These are phyloP conservation scores for Hypena proboscidalis DNA, from an alignment of 2,888 invertebrate species.

Conservation along the genomic window DNA sequence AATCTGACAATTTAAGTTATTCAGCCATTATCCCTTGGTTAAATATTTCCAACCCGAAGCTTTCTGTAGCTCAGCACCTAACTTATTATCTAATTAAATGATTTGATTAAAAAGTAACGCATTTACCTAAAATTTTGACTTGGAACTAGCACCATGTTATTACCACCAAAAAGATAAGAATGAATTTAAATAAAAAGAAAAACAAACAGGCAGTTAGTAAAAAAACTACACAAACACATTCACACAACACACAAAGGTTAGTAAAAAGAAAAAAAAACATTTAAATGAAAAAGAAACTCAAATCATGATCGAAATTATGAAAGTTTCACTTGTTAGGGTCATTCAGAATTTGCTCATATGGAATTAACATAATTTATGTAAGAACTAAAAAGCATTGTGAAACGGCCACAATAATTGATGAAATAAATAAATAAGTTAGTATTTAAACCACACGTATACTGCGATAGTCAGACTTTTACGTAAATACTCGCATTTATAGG, in stretches of 20 bases:
- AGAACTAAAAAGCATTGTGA: slow-evolving; percentile 39
- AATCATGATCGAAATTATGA: slow-evolving; percentile 44
- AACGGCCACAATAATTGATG: slow-evolving; percentile 45
- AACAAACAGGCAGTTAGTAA: slow-evolving; percentile 74
- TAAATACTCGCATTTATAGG: slow-evolving; percentile 40
- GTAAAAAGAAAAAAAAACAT: slow-evolving; percentile 59
- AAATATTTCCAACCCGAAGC: slow-evolving; percentile 58
- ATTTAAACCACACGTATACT: slow-evolving; percentile 42
- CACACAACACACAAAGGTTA: slow-evolving; percentile 67
- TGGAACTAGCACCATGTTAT: slow-evolving; percentile 76
- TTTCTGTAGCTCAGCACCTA: slow-evolving; percentile 64
- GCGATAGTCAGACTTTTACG: slow-evolving; percentile 67
- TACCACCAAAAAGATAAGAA: slow-evolving; percentile 65
- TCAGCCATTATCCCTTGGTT: slow-evolving; percentile 43
- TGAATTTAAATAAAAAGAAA: slow-evolving; percentile 47
- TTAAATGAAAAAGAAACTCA: slow-evolving; percentile 42
- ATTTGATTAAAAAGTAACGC: slow-evolving; percentile 27
- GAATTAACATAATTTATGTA: slow-evolving; percentile 14
- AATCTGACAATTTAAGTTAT: slow-evolving; percentile 65
- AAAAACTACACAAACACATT: slow-evolving; percentile 60
- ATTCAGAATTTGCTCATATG: too few relatives aligned
- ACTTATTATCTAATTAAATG: slow-evolving; percentile 43
- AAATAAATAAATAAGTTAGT: slow-evolving; percentile 55
- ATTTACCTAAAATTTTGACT: slow-evolving; percentile 43
- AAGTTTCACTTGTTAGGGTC: slow-evolving; percentile 48